Percentiles rank a stretch among this genome's conserved stretches.
Evolutionary conservation across 64 coral and sea anemone species (phyloP).

Genomic region (Stichodactyla helianthus): DNA sequence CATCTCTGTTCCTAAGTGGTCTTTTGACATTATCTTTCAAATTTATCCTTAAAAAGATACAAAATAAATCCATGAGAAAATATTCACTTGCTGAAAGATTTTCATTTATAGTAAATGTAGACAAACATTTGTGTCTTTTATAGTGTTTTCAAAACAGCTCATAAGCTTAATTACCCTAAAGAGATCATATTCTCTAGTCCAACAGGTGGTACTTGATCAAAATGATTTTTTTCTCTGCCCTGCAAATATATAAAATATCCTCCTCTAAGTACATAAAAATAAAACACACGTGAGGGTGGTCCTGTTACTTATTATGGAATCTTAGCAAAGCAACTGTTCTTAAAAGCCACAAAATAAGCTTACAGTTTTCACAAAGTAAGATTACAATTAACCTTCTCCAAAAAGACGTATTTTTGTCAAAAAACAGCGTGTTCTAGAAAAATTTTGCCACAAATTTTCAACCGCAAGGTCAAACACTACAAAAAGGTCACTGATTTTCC

Average conservation of each 20-base stretch:
- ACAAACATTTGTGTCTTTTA: background rate
- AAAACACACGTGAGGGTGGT: no score
- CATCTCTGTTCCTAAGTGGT: slow-evolving; percentile 62
- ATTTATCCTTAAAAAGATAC: background rate
- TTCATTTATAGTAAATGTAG: background rate
- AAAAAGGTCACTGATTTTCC: background rate
- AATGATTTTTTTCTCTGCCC: background rate
- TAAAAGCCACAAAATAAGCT: no score
- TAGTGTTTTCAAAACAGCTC: background rate
- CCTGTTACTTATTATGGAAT: no score
- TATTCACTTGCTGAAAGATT: background rate
- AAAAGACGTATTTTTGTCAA: background rate
- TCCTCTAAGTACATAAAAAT: background rate
- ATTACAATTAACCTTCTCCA: background rate
- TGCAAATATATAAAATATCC: background rate
- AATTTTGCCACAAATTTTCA: background rate
- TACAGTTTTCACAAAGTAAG: no score
- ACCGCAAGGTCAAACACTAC: background rate
- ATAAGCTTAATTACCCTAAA: background rate
- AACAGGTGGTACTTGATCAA: background rate
- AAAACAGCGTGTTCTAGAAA: background rate
- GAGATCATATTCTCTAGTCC: background rate
- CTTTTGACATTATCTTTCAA: slow-evolving; percentile 35
- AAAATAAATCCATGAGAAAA: background rate
- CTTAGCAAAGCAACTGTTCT: no score